phyloP scores from a whole-genome alignment of 2,113 vertebrate species.

The Lasiurus borealis region DNA sequence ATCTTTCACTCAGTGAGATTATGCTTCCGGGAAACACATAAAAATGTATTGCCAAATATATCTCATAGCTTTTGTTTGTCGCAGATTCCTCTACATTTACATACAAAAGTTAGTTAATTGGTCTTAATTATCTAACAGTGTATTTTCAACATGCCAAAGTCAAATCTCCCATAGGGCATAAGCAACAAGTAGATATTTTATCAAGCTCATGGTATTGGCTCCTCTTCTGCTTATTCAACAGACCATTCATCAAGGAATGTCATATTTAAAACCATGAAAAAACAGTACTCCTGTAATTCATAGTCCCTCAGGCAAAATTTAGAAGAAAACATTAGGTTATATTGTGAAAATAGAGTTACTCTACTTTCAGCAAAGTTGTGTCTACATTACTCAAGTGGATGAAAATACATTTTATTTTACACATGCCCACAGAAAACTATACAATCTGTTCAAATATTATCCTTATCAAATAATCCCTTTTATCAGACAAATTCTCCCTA shows the following conservation, averaged over 20 bases:
- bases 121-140: not conserved
- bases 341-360: slow-evolving; percentile 16
- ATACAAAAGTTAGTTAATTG: not conserved
- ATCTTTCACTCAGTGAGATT: not conserved
- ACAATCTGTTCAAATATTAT: slow-evolving; percentile 14
- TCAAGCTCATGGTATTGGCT: not conserved
- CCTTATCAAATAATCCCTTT: slow-evolving; percentile 19
- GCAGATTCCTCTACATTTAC: not conserved
- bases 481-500: not conserved
- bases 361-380: not conserved
- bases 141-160: not conserved
- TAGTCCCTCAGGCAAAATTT: not conserved
- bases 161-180: not conserved
- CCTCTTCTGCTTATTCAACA: not conserved
- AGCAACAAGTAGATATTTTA: not conserved
- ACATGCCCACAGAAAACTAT: not conserved
- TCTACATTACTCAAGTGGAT: not conserved
- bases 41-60: not conserved
- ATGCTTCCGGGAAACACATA: not conserved
- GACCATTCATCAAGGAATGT: not conserved
- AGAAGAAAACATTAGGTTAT: not conserved
- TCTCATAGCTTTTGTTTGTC: not conserved
- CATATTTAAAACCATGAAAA: not conserved
- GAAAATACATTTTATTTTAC: not conserved
- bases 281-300: not conserved